Conservation (phyloP, 2,113 vertebrate species). For the Melanerpes formicivorus region DNA sequence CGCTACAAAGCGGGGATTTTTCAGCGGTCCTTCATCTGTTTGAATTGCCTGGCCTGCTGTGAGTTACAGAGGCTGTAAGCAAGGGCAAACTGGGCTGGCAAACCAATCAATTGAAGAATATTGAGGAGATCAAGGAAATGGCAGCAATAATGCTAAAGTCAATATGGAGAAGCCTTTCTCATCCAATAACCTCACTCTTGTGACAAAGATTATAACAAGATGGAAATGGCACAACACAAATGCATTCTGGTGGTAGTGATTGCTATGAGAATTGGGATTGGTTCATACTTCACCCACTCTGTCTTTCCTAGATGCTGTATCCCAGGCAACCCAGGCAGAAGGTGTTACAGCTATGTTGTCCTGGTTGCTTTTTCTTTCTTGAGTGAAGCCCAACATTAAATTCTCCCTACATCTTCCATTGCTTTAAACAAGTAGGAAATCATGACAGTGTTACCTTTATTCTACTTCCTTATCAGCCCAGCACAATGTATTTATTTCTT, state of each 20-base stretch:
- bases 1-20: not conserved
- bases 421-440: not conserved
- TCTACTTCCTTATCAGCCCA: conserved; percentile 7
- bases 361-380: conserved; percentile 6
- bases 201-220: conserved; percentile 32
- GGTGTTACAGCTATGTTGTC: conserved; percentile 33
- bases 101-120: conserved; percentile 27
- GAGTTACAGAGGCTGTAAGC: conserved; percentile 5
- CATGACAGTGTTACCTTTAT: not conserved
- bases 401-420: not conserved
- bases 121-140: conserved; percentile 34
- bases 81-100: conserved; percentile 23
- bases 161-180: conserved; percentile 10
- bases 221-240: conserved; percentile 44
- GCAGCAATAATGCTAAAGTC: not conserved
- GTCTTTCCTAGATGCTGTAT: conserved; percentile 29
- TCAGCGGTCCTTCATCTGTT: not conserved
- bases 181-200: not conserved
- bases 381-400: not conserved
- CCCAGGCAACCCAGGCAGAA: conserved; percentile 21
- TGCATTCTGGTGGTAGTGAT: conserved; percentile 23
- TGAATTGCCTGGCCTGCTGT: not conserved
- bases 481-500: not conserved
- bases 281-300: conserved; percentile 4
- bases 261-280: conserved; percentile 57